These are phyloP conservation scores for Rhingia rostrata DNA, from an alignment of 2,888 invertebrate genomes.

Conservation along the genomic window DNA sequence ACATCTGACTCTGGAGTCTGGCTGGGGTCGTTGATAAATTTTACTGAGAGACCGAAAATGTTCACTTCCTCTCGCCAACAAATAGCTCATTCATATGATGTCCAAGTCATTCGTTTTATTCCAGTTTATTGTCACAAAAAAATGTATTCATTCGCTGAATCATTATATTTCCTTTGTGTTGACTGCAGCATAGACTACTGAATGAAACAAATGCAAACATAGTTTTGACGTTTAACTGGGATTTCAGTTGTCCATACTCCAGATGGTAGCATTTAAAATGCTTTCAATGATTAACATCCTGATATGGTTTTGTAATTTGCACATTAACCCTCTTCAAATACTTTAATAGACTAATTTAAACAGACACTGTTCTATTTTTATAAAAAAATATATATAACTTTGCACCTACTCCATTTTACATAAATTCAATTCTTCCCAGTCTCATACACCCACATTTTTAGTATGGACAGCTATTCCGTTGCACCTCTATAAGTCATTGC, in stretches of 20 bases:
- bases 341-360: constrained; percentile 18
- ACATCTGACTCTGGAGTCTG: too few species aligned
- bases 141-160: constrained; percentile 26
- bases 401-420: constrained; percentile 9
- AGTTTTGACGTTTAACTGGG: too few species aligned
- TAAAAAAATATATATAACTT: constrained; percentile 9
- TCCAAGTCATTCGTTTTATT: too few species aligned
- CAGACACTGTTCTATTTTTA: not conserved
- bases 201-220: not conserved
- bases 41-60: not conserved
- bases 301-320: too few species aligned
- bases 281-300: constrained; percentile 1
- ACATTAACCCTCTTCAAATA: not conserved
- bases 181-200: not conserved
- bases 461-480: constrained; percentile 2
- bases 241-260: not conserved
- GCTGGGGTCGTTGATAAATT: too few species aligned
- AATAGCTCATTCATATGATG: constrained; percentile 9
- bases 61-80: constrained; percentile 11
- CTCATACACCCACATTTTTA: constrained; percentile 12
- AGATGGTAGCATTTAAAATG: too few species aligned
- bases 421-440: constrained; percentile 24
- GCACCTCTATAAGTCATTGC: constrained; percentile 53
- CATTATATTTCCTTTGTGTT: constrained; percentile 27
- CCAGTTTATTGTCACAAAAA: too few species aligned